Conservation (phyloP, 2,888 invertebrate species). For the Timema podura region DNA sequence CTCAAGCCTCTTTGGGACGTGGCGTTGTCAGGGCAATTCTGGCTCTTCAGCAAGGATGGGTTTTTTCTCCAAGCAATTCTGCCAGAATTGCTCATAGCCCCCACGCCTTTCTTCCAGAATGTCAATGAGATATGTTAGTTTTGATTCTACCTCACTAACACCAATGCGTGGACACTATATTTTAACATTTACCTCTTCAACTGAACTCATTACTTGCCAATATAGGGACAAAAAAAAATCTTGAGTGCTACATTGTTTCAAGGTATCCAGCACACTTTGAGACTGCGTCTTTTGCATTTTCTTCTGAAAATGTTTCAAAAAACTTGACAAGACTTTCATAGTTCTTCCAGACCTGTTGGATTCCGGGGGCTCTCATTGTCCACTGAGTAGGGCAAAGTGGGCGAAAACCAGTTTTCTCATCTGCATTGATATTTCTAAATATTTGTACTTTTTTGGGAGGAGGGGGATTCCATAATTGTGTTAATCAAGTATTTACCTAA, state of each 20-base stretch:
- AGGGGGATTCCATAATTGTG: background rate
- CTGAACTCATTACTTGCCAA: no score
- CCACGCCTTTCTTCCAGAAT: background rate
- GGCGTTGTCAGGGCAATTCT: background rate
- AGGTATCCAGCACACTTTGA: no score
- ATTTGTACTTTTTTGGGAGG: background rate
- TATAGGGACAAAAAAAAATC: no score
- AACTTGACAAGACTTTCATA: background rate
- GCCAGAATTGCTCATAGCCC: background rate
- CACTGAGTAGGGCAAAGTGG: conserved; percentile 1
- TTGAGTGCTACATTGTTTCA: no score
- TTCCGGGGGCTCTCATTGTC: background rate
- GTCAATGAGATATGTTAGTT: background rate
- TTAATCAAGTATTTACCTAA: background rate
- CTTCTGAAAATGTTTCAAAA: background rate
- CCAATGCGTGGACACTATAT: background rate
- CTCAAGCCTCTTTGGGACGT: background rate
- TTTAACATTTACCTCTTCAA: background rate
- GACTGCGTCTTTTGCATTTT: background rate
- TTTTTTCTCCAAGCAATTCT: background rate
- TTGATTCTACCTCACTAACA: background rate
- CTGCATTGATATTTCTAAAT: background rate
- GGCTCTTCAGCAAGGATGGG: background rate
- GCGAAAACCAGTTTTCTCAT: background rate
- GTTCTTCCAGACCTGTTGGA: background rate